phyloP scores from a whole-genome alignment of 2,888 invertebrate species.

The Lepidocyrtoides sp. region DNA sequence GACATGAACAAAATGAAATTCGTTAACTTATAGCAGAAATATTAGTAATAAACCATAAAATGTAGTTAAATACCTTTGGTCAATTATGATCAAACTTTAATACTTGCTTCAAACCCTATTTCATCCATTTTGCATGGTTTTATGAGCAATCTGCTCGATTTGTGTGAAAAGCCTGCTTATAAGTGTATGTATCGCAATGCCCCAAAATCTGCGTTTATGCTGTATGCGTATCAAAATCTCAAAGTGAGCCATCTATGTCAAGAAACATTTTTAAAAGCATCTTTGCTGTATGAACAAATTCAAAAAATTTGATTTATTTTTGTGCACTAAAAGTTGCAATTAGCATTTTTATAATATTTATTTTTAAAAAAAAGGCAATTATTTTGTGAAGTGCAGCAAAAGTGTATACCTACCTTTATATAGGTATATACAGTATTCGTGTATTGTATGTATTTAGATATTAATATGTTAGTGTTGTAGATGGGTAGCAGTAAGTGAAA shows the following conservation, averaged over 20 bases:
- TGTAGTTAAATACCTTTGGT: not conserved
- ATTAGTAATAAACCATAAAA: not conserved
- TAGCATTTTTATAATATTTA: conserved; percentile 1
- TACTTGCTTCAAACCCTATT: not conserved
- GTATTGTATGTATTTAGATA: not conserved
- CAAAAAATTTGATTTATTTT: not conserved
- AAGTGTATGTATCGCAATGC: conserved; percentile 12
- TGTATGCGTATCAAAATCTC: not conserved
- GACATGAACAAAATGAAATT: conserved; percentile 64
- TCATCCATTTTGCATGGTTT: not conserved
- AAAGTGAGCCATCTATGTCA: not conserved
- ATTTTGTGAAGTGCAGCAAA: not conserved
- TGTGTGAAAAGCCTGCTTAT: not conserved
- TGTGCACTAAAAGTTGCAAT: conserved; percentile 31
- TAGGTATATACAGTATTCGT: not conserved
- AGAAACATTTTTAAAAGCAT: too few relatives aligned
- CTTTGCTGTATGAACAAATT: too few relatives aligned
- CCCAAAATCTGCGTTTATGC: not conserved
- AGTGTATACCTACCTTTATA: not conserved
- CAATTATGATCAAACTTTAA: not conserved
- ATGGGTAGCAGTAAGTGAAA: conserved; percentile 50
- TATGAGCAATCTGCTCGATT: not conserved
- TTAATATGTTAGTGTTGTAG: not conserved
- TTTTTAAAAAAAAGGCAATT: conserved; percentile 28
- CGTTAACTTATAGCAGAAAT: conserved; percentile 29